Base-by-base conservation (phyloP, 1,140 invertebrate genomes). In the Eubasilissa regina region DNA sequence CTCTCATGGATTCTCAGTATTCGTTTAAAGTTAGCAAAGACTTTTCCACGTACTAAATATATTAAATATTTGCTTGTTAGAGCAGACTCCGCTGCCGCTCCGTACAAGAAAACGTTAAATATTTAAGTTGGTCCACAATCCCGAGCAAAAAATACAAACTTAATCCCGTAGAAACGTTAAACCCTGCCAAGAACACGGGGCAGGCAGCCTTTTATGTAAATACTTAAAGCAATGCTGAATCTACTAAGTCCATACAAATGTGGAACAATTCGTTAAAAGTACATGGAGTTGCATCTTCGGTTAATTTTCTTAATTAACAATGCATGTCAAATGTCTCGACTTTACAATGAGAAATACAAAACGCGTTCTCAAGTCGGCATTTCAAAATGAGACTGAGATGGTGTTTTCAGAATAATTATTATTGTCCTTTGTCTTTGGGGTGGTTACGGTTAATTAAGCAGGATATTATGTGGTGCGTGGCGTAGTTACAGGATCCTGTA, bases 181-280 rank as follows among this genome's bases (percentile, higher is more conserved):
- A 75, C 70, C 43, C 72, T 72, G 58, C 48, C 45, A 78, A 75
- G 72, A 81, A 72, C 76, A 53, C 74, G 70, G 56, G 25, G 13
- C 19, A 43, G 62, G 68, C 47, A 47, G 76, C 48, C 75, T 78
- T 77, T 81, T 81, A 81, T 81, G 80, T 81, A 78, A 81, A 81
- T 81, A 64, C 21, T 75, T 58, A 25, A 72, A 53, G 73, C 60
- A 35, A 17, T 25, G 56, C 56, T 75, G 25, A 60, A 53, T 73
- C 47, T 43, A 15, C 21, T 35, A 25, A 60, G 45, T 47, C 53
- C 73, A 60, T 58, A 75, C 58, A 75, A 75, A 56, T 75, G 53
- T 60, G 13, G 53, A 12, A 75, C 53, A 45, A 75, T 45, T 55
- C 43, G 43, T 45, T 43, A 58, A 55, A 45, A 10, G 47, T 74